A percentile compares a stretch with the other conserved stretches of the same genome.
phyloP scores from a whole-genome alignment of 2,888 invertebrate species.

The Epistrophe eligans region DNA sequence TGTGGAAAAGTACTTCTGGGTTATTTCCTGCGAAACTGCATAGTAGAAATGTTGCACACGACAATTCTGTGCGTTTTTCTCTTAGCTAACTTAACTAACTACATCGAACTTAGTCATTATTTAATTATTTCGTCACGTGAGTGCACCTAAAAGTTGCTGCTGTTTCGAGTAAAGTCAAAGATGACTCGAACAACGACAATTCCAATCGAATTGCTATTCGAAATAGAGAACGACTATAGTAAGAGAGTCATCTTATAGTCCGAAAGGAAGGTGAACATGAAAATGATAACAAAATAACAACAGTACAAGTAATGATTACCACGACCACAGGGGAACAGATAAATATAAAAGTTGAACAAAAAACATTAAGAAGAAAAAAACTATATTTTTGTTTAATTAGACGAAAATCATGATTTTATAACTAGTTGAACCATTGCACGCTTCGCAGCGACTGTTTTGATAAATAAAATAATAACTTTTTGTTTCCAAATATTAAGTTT shows the following conservation, averaged over 20 bases:
- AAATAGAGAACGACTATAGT: constrained; percentile 11
- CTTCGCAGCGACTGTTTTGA: no score
- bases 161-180: constrained; percentile 37
- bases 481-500: no score
- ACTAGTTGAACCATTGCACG: no score
- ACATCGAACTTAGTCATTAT: constrained; percentile 31
- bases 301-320: not conserved
- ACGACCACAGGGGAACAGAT: not conserved
- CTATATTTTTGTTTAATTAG: no score
- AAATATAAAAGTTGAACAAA: not conserved
- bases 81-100: constrained; percentile 16
- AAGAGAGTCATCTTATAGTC: constrained; percentile 32
- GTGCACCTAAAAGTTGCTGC: constrained; percentile 38
- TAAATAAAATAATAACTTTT: no score
- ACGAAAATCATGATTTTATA: no score
- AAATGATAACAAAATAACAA: constrained; percentile 25
- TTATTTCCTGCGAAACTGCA: constrained; percentile 54
- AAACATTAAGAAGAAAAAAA: not conserved
- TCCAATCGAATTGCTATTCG: constrained; percentile 50
- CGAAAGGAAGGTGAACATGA: constrained; percentile 34
- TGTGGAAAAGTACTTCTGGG: constrained; percentile 73
- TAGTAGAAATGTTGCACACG: constrained; percentile 14
- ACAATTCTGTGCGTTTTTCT: constrained; percentile 37
- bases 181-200: constrained; percentile 48
- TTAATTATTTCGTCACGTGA: constrained; percentile 70